Percentiles rank a stretch among this genome's conserved stretches.
These are phyloP conservation scores for Rhamnusium bicolor DNA, from an alignment of 2,888 invertebrate genomes.

Conservation along the genomic window DNA sequence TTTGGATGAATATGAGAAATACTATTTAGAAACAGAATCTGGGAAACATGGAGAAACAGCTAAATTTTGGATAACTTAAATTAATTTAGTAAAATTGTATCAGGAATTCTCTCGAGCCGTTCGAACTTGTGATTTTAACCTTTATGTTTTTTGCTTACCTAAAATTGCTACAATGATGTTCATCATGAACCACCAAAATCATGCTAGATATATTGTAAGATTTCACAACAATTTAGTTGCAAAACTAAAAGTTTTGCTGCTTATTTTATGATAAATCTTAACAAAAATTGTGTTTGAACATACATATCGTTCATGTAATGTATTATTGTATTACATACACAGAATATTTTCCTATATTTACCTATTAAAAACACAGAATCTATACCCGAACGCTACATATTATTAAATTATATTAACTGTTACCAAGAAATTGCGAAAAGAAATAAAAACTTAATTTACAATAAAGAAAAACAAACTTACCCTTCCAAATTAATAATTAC, in stretches of 20 bases:
- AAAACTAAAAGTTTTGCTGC: constrained; percentile 30
- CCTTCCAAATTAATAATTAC: too few species aligned
- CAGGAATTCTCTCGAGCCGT: constrained; percentile 22
- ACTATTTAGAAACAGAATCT: background rate
- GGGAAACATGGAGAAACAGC: constrained; percentile 1
- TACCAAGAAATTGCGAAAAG: too few species aligned
- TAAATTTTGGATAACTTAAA: constrained; percentile 31
- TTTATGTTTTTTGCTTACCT: constrained; percentile 3
- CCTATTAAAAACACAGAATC: too few species aligned
- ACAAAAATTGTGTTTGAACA: constrained; percentile 34
- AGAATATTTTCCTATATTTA: too few species aligned
- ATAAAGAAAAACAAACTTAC: too few species aligned
- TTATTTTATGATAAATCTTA: background rate
- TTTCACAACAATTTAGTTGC: constrained; percentile 27
- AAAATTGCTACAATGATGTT: constrained; percentile 21
- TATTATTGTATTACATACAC: too few species aligned
- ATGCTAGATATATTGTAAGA: constrained; percentile 34
- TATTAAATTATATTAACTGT: too few species aligned
- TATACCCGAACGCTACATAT: too few species aligned
- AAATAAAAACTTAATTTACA: too few species aligned
- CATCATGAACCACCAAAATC: constrained; percentile 33
- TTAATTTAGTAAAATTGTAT: constrained; percentile 27
- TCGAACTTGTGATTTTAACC: constrained; percentile 14
- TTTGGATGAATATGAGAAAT: background rate
- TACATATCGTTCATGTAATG: constrained; percentile 18